These are phyloP conservation scores for Mycetomoellerius zeteki DNA, from an alignment of 1,140 invertebrate species.

Conservation along the genomic window DNA sequence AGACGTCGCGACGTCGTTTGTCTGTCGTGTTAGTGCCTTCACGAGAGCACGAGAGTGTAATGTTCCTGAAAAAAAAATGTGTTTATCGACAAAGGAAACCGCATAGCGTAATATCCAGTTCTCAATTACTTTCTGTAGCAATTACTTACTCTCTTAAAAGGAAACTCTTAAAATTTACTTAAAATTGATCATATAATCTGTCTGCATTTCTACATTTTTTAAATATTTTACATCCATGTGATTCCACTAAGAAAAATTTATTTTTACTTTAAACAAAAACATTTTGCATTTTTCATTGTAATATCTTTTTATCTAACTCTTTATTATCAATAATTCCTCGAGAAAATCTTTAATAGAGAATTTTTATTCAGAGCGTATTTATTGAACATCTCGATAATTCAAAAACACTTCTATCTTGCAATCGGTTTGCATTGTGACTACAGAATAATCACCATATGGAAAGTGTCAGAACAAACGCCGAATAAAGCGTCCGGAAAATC, in stretches of 20 bases:
- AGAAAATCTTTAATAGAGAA: neutral
- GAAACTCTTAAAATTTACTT: neutral
- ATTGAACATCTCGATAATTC: neutral
- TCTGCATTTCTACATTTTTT: neutral
- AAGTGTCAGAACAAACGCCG: neutral
- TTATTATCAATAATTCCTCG: neutral
- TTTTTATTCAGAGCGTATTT: neutral
- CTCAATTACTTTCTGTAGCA: neutral
- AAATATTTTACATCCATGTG: neutral
- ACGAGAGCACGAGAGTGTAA: constrained; percentile 38
- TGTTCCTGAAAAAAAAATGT: constrained; percentile 36
- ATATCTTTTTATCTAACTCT: neutral
- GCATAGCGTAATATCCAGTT: neutral
- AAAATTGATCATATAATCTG: neutral
- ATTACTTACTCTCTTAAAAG: neutral
- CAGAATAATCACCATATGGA: neutral
- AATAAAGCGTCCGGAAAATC: constrained; percentile 43
- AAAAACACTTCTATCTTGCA: neutral
- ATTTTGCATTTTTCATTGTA: neutral
- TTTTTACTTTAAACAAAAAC: neutral
- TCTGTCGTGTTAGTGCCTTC: constrained; percentile 55
- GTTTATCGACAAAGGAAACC: constrained; percentile 13
- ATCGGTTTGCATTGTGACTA: neutral
- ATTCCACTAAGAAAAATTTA: neutral
- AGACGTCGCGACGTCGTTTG: constrained; percentile 59